Evolutionary conservation across 2,797 vertebrate genomes (phyloP).

Genomic region (Amazona ochrocephala): DNA sequence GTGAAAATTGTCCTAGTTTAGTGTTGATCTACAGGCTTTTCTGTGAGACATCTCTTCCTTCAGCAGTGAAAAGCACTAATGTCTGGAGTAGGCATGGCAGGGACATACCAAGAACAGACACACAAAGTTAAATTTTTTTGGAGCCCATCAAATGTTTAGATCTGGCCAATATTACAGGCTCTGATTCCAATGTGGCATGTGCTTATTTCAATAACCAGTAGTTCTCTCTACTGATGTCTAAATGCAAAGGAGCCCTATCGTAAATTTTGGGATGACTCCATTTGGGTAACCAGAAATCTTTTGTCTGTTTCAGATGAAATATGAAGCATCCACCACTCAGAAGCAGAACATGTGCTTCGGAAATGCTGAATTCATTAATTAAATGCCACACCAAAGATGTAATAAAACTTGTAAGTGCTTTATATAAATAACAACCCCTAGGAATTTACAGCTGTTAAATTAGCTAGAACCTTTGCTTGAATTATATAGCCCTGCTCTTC

Average conservation of each 20-base stretch:
- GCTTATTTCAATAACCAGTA: background rate
- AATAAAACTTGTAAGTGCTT: conserved; percentile 42
- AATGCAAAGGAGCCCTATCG: background rate
- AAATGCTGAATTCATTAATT: conserved; percentile 62
- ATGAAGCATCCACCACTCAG: background rate
- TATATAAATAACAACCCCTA: conserved; percentile 15
- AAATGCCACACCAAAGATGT: background rate
- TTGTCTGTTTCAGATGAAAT: conserved; percentile 7
- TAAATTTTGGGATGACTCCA: background rate
- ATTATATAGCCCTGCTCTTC: conserved; percentile 11
- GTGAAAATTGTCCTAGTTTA: background rate
- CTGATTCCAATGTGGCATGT: background rate
- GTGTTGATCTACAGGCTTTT: background rate
- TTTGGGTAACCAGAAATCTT: background rate
- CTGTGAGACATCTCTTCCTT: background rate
- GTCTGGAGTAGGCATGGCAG: background rate
- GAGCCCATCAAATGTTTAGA: background rate
- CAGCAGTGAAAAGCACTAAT: accelerated
- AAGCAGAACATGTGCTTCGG: background rate
- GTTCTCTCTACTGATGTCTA: background rate
- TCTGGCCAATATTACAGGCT: background rate
- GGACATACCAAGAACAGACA: background rate
- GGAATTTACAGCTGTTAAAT: conserved; percentile 55
- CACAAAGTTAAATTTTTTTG: background rate
- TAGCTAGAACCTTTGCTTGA: conserved; percentile 52